Base-by-base conservation (phyloP, 2,113 vertebrate species). In the Syngnathus typhle region DNA sequence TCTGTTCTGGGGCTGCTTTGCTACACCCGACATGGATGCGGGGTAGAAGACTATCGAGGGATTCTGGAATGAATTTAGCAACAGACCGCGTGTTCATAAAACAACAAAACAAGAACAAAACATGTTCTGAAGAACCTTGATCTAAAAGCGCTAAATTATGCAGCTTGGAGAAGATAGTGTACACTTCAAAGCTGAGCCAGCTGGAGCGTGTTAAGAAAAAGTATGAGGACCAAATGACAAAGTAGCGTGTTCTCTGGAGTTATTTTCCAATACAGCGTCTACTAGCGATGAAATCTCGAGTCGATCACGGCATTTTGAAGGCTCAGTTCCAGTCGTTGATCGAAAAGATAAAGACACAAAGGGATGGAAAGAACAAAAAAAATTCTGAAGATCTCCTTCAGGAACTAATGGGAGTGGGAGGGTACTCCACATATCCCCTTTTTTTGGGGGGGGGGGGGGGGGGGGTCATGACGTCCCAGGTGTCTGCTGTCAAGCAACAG, bases 401-500 rank as follows among this genome's bases (percentile, higher is more conserved):
- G 27, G 27, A 32, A 32, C 27, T 32, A 32, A 32, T 32, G 27
- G 27, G 27, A 32, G 27, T 32, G 27, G 27, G 27, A 32, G 27
- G 27, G 27, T 32, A 32, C 39, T n/a, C 52, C 54, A 68, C 41
- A 32, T 32, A 32, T 32, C 27, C 27, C 64, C 65, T 65, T 59
- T 65, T 59, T 27, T 43, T 3, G 11, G 4, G 41, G 9, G 39
- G 39, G 39, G 0, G 15, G 13, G 44, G 46, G 16, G 39, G 13
- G 37, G n/a, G 64, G 1, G n/a, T 60, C 41, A 43, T 64, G 66
- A 27, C 3, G 51, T 67, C 39, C 54, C 68, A 75, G 75, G 39
- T 73, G 65, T 51, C 19, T 68, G 23, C 67, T 64, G 63, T 66
- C 32, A 27, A 21, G 44, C 63, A 71, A 60, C 61, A 63, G 18